A percentile compares a stretch with the other conserved stretches of the same genome.
Evolutionary conservation across 2,888 invertebrate genomes (phyloP).

Genomic region (Euphydryas editha): DNA sequence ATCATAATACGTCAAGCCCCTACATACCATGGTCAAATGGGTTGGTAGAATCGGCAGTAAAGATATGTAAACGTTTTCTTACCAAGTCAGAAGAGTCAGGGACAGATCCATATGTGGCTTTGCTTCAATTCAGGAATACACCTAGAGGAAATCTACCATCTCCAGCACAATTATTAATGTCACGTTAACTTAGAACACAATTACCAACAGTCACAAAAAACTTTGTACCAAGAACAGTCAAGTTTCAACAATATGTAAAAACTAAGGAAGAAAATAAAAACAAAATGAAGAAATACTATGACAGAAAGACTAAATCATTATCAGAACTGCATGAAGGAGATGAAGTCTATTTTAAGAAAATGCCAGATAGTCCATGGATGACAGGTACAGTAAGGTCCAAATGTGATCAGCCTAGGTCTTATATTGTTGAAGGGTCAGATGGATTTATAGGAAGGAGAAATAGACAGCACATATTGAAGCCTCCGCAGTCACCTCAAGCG

Average conservation of each 20-base stretch:
- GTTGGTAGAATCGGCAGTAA: constrained; percentile 35
- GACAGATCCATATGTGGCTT: constrained; percentile 39
- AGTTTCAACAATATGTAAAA: background rate
- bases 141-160: constrained; percentile 42
- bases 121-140: constrained; percentile 41
- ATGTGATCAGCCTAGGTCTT: too few species aligned
- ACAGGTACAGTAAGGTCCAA: too few species aligned
- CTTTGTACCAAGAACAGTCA: background rate
- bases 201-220: constrained; percentile 13
- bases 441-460: too few species aligned
- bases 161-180: constrained; percentile 42
- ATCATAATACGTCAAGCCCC: constrained; percentile 40
- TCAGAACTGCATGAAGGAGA: too few species aligned
- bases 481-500: too few species aligned
- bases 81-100: constrained; percentile 19
- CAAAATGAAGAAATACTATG: too few species aligned
- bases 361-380: too few species aligned
- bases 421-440: too few species aligned
- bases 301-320: too few species aligned
- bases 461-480: too few species aligned
- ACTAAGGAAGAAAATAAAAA: too few species aligned
- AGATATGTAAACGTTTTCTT: constrained; percentile 31
- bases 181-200: constrained; percentile 39
- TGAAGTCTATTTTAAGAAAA: too few species aligned
- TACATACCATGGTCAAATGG: constrained; percentile 41